These are phyloP conservation scores for Stenotaenia linearis DNA, from an alignment of 2,888 invertebrate species.

Conservation along the genomic window DNA sequence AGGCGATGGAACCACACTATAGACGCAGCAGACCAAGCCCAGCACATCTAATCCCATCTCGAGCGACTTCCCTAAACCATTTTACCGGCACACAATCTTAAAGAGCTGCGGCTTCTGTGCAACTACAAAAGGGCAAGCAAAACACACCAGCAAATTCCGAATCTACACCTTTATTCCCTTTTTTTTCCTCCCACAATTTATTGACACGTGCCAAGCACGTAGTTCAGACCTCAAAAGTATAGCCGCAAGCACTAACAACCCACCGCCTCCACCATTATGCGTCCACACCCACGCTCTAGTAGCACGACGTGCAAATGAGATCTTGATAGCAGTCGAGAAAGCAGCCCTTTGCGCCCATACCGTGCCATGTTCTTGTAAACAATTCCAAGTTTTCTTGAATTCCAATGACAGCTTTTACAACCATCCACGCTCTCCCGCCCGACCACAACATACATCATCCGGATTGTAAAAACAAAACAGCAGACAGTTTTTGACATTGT, in stretches of 20 bases:
- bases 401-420: neutral
- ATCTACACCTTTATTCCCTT: neutral
- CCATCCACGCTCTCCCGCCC: neutral
- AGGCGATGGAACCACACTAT: neutral
- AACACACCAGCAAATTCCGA: neutral
- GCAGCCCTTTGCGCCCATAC: neutral
- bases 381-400: neutral
- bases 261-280: neutral
- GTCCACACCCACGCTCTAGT: neutral
- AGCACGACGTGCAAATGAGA: conserved; percentile 9
- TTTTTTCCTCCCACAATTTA: neutral
- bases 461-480: neutral
- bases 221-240: neutral
- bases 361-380: neutral
- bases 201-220: neutral
- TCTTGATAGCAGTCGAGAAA: neutral
- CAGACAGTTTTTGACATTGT: no score
- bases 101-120: neutral
- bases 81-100: neutral
- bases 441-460: neutral
- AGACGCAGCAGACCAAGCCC: neutral
- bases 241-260: conserved; percentile 9
- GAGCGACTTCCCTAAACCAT: neutral
- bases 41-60: neutral
- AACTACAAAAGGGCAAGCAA: neutral